A percentile compares a stretch with the other conserved stretches of the same genome.
Evolutionary conservation across 2,113 vertebrate genomes (phyloP).

Genomic region (Neolamprologus kungweensis): DNA sequence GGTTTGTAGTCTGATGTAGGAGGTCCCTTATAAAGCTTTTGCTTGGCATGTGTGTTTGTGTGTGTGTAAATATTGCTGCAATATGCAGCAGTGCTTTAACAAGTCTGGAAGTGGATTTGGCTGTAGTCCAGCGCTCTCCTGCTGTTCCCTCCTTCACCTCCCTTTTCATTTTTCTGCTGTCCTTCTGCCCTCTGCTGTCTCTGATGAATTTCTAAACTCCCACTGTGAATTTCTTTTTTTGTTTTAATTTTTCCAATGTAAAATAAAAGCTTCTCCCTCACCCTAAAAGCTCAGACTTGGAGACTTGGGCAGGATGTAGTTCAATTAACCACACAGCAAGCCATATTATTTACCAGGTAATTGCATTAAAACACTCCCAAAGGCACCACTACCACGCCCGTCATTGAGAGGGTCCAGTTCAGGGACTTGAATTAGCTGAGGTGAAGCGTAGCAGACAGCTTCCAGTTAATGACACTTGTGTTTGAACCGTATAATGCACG

Average conservation of each 20-base stretch:
- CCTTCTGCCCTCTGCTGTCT: constrained; percentile 24
- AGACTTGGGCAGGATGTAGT: neutral
- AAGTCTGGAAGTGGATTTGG: constrained; percentile 44
- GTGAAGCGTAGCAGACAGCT: neutral
- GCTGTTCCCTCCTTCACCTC: neutral
- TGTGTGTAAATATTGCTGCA: neutral
- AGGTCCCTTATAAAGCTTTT: constrained; percentile 23
- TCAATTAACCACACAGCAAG: neutral
- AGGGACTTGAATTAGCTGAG: neutral
- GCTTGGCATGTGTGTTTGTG: neutral
- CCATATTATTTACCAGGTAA: neutral
- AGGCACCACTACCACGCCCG: neutral
- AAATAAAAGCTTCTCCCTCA: neutral
- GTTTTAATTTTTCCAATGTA: neutral
- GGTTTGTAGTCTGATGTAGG: neutral
- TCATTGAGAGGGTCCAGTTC: neutral
- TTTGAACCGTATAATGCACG: neutral
- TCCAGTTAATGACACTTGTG: neutral
- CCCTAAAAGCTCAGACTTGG: neutral
- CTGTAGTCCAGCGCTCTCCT: neutral
- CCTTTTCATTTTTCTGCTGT: neutral
- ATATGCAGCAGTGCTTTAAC: constrained; percentile 15
- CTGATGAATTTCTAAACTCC: neutral
- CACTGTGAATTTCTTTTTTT: neutral
- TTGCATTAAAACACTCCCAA: neutral